Evolutionary conservation across 2,888 invertebrate genomes (phyloP).

Genomic region (Platycheirus rosarum): DNA sequence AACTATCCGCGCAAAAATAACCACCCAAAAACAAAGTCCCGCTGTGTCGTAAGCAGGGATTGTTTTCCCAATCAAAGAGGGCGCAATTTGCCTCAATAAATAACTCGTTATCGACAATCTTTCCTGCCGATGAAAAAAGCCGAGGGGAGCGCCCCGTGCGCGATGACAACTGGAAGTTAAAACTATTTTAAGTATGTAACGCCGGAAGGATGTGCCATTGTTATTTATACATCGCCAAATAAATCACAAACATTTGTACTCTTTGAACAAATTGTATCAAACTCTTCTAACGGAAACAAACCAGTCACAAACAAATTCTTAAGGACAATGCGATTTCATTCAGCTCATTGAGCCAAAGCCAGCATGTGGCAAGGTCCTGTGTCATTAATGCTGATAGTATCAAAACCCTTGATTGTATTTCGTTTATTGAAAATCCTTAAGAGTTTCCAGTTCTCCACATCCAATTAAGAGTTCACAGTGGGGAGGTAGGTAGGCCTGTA

Average conservation of each 20-base stretch:
- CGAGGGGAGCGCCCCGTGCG: slow-evolving; percentile 6
- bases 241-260: slow-evolving; percentile 34
- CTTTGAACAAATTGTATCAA: slow-evolving; percentile 45
- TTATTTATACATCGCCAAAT: slow-evolving; percentile 50
- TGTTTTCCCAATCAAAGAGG: slow-evolving; percentile 37
- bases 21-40: slow-evolving; percentile 42
- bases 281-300: slow-evolving; percentile 21
- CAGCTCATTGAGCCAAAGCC: slow-evolving; percentile 13
- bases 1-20: slow-evolving; percentile 9
- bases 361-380: slow-evolving; percentile 49
- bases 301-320: slow-evolving; percentile 27
- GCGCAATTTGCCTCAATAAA: slow-evolving; percentile 47
- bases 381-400: slow-evolving; percentile 14
- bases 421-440: slow-evolving; percentile 32
- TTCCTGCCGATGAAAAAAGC: slow-evolving; percentile 38
- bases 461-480: slow-evolving; percentile 38
- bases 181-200: slow-evolving; percentile 50
- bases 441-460: slow-evolving; percentile 1
- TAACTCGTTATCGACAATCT: slow-evolving; percentile 56
- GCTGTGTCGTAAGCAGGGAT: slow-evolving; percentile 38
- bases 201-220: slow-evolving; percentile 59
- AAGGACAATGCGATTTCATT: slow-evolving; percentile 31
- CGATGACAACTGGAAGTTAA: slow-evolving; percentile 30
- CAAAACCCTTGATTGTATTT: slow-evolving; percentile 29
- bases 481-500: slow-evolving; percentile 41